Evolutionary conservation across 2,888 invertebrate species (phyloP).

Genomic region (Agrenia bidenticulata): DNA sequence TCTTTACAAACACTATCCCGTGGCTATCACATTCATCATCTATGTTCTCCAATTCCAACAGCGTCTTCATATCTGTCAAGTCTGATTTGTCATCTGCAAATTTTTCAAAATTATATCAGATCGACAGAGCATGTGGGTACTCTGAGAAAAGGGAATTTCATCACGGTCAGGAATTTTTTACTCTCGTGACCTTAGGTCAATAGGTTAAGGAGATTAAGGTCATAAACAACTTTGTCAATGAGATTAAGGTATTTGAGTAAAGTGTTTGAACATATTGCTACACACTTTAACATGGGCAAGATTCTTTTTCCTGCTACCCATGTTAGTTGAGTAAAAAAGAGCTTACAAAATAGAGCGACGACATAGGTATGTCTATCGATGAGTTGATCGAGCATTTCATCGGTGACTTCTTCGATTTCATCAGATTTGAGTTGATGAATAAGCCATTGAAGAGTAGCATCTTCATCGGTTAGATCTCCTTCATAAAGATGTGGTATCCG

Average conservation of each 20-base stretch:
- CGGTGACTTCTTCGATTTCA: conserved; percentile 91
- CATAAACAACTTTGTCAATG: too few species aligned
- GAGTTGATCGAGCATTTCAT: conserved; percentile 88
- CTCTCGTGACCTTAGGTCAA: too few species aligned
- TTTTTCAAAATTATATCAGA: too few species aligned
- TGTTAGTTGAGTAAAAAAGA: too few species aligned
- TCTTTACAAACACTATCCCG: conserved; percentile 87
- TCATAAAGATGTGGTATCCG: conserved; percentile 88
- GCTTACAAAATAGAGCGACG: conserved; percentile 88
- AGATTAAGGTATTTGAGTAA: too few species aligned
- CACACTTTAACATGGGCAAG: too few species aligned
- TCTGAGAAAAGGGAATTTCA: too few species aligned
- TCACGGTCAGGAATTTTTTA: too few species aligned
- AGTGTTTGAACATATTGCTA: too few species aligned
- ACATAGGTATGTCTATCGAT: conserved; percentile 84
- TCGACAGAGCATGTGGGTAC: too few species aligned
- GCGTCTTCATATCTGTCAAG: conserved; percentile 59
- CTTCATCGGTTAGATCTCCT: conserved; percentile 83
- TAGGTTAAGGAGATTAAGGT: too few species aligned
- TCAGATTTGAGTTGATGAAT: conserved; percentile 80
- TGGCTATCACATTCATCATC: conserved; percentile 92
- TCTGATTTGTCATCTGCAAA: conserved; percentile 77
- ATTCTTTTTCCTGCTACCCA: too few species aligned
- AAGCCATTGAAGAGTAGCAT: conserved; percentile 82
- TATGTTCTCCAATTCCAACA: conserved; percentile 83